Conservation (phyloP, 2,113 vertebrate genomes). For the Pituophis catenifer region DNA sequence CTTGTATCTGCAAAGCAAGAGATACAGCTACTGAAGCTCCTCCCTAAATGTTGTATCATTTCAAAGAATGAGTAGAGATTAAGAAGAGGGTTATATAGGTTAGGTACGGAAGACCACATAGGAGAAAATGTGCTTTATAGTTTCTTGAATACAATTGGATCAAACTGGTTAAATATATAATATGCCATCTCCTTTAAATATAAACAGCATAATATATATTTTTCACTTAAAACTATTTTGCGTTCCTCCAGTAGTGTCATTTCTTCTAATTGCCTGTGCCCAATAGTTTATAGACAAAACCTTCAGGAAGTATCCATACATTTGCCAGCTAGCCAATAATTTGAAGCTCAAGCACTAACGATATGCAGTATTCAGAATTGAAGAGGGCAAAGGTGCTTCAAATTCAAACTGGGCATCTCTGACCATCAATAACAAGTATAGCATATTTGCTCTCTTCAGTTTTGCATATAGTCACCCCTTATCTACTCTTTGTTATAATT, state of each 20-base stretch:
- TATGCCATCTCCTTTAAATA: slow-evolving; percentile 22
- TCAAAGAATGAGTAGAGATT: not conserved
- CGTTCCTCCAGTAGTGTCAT: not conserved
- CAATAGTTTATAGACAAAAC: not conserved
- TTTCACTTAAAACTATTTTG: not conserved
- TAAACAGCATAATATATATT: slow-evolving; percentile 29
- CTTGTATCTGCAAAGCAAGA: not conserved
- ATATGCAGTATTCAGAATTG: not conserved
- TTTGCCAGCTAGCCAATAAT: not conserved
- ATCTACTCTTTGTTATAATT: slow-evolving; percentile 12
- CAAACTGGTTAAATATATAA: slow-evolving; percentile 2
- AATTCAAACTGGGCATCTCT: not conserved
- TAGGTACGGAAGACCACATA: not conserved
- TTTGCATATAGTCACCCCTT: not conserved
- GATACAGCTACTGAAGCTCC: not conserved
- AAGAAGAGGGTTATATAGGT: not conserved
- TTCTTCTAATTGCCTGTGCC: not conserved
- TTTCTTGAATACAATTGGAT: slow-evolving; percentile 5
- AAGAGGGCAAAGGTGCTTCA: not conserved
- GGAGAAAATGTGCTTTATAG: not conserved
- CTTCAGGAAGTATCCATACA: not conserved
- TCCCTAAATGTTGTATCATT: not conserved
- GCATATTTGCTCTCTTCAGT: not conserved
- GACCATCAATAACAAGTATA: not conserved
- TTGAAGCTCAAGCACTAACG: slow-evolving; percentile 17